Evolutionary conservation across 2,888 invertebrate species (phyloP), one percentile per base, ranked within the genome.

Genomic region (Mesochorus sp.): DNA sequence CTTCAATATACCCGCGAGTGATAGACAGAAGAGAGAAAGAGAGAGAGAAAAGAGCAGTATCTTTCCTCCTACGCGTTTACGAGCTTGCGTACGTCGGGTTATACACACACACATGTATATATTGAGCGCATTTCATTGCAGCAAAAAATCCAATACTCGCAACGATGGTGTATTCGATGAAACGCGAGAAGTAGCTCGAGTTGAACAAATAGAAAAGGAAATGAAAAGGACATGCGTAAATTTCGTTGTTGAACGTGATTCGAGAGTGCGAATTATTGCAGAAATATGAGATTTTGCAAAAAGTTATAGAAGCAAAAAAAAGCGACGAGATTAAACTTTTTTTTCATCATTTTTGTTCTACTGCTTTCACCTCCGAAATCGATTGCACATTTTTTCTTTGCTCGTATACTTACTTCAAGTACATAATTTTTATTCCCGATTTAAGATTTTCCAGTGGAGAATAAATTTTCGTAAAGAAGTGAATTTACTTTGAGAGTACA

Each of bases 81-180:
- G 14, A 31, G 31, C 24, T 2, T 26, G 10, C n/a, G 14, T 6
- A 12, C 34, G 10, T 66, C 12, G 12, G 24, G 12, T 34, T 8
- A 31, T 10, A 59, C 8, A 12, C 10, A 12, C 31, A 12, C 21
- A 19, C 42, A 44, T 12, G 34, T 28, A 12, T 53, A 19, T 12
- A 64, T 12, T n/a, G 24, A 19, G 10, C 6, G 5, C 55, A 37
- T 19, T 37, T 53, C 62, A 17, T 4, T 55, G 28, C 24, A 28
- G 26, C 24, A 37, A 34, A n/a, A 67, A 67, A 24, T 42, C 66
- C 53, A 17, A 28, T 55, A 24, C 37, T 59, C 47, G 37, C 66
- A 73, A 53, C 73, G 31, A 49, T 17, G 49, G 28, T 66, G 21
- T 67, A 57, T 66, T 66, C 64, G 57, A 39, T 73, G 73, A 66